Evolutionary conservation across 2,888 invertebrate species (phyloP).

Genomic region (Micropterix aruncella): DNA sequence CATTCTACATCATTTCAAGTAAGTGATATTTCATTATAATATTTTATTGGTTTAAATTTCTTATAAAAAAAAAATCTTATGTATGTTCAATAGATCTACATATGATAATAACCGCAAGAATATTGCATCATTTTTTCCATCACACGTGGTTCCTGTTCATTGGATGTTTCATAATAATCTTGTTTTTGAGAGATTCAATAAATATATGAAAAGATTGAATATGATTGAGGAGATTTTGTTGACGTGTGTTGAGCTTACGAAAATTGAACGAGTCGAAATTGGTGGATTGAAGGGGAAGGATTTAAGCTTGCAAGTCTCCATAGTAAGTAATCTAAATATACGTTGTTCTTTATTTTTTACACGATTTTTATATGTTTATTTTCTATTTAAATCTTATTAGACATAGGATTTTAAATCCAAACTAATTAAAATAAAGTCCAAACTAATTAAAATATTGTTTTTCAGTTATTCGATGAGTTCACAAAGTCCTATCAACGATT

Average conservation of each 20-base stretch:
- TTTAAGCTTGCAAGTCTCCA: slow-evolving; percentile 22
- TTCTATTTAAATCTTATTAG: too few relatives aligned
- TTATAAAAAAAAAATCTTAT: too few relatives aligned
- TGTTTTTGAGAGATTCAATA: slow-evolving; percentile 42
- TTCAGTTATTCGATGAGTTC: slow-evolving; percentile 30
- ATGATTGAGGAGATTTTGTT: slow-evolving; percentile 46
- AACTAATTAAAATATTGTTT: too few relatives aligned
- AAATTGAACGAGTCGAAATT: slow-evolving; percentile 60
- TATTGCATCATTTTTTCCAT: slow-evolving; percentile 23
- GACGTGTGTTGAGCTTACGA: slow-evolving; percentile 54
- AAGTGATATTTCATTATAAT: slow-evolving; percentile 16
- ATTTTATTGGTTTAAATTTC: slow-evolving; percentile 1
- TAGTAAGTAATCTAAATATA: slow-evolving; percentile 7
- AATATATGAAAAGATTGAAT: slow-evolving; percentile 38
- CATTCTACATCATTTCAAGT: slow-evolving; percentile 43
- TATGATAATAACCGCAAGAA: slow-evolving; percentile 21
- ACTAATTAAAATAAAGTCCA: too few relatives aligned
- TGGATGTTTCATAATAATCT: slow-evolving; percentile 49
- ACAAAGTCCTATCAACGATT: slow-evolving; percentile 9
- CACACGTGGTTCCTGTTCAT: slow-evolving; percentile 28
- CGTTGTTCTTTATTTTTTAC: too few relatives aligned
- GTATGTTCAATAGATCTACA: slow-evolving; percentile 16
- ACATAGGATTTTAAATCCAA: too few relatives aligned
- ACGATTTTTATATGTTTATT: too few relatives aligned
- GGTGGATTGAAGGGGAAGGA: slow-evolving; percentile 40